Percentiles rank a stretch among this genome's conserved stretches.
Evolutionary conservation across 2,113 vertebrate species (phyloP).

Genomic region (Eulemur macaco): DNA sequence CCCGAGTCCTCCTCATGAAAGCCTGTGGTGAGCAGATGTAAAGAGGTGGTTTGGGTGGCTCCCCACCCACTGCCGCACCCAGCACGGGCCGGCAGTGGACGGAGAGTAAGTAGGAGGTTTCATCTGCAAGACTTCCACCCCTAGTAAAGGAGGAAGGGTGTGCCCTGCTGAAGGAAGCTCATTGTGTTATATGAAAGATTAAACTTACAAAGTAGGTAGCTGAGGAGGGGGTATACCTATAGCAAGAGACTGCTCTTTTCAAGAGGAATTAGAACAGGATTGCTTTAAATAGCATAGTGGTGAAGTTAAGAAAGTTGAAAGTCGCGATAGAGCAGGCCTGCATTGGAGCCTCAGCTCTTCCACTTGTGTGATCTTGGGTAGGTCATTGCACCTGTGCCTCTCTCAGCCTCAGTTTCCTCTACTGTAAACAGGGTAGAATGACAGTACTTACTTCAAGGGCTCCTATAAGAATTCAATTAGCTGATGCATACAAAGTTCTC

Average conservation of each 20-base stretch:
- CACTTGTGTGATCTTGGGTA: not conserved
- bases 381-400: not conserved
- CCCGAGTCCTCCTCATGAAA: not conserved
- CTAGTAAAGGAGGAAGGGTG: not conserved
- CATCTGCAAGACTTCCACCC: not conserved
- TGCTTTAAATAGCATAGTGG: not conserved
- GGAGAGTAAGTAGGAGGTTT: slow-evolving; percentile 40
- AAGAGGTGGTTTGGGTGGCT: slow-evolving; percentile 19
- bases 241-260: not conserved
- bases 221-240: not conserved
- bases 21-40: not conserved
- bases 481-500: not conserved
- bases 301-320: not conserved
- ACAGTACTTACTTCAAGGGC: not conserved
- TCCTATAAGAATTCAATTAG: not conserved
- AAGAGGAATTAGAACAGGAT: not conserved
- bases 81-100: not conserved
- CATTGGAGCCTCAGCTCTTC: not conserved
- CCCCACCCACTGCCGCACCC: slow-evolving; percentile 41
- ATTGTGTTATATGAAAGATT: not conserved
- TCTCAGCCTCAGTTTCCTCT: not conserved
- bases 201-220: not conserved
- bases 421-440: not conserved
- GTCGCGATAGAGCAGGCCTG: not conserved
- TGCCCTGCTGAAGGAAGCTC: not conserved